Conservation (phyloP, 2,113 vertebrate species). For the Callopanchax toddi region DNA sequence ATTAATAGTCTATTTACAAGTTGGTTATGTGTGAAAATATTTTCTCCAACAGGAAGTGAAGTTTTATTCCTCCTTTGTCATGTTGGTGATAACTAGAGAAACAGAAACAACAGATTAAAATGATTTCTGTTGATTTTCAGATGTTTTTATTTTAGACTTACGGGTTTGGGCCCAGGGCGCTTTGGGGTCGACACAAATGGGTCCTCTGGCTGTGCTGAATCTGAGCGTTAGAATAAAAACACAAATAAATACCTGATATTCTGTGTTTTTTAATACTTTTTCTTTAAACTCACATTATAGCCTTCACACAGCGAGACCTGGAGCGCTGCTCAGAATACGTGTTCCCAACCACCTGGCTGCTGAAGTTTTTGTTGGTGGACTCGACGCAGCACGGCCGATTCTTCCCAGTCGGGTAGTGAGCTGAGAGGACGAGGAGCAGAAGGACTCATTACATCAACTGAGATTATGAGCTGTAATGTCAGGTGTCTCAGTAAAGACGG, state of each 20-base stretch:
- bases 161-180: neutral
- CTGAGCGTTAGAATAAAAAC: neutral
- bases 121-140: no score
- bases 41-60: neutral
- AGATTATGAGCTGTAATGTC: no score
- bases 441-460: no score
- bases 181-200: neutral
- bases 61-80: neutral
- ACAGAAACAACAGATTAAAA: neutral
- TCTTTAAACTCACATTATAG: slow-evolving; percentile 16
- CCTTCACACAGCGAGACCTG: slow-evolving; percentile 4
- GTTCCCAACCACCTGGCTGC: neutral
- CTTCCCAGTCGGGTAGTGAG: slow-evolving; percentile 1
- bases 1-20: neutral
- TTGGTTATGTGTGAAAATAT: neutral
- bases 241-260: neutral
- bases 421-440: fast-evolving
- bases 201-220: neutral
- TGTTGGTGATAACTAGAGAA: neutral
- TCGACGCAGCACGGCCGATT: slow-evolving; percentile 15
- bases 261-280: neutral
- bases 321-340: neutral
- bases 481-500: no score
- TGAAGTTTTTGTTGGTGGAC: neutral
- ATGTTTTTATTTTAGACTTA: neutral